Evolutionary conservation across 1,140 invertebrate genomes (phyloP).

Genomic region (Drosophila kurseongensis): DNA sequence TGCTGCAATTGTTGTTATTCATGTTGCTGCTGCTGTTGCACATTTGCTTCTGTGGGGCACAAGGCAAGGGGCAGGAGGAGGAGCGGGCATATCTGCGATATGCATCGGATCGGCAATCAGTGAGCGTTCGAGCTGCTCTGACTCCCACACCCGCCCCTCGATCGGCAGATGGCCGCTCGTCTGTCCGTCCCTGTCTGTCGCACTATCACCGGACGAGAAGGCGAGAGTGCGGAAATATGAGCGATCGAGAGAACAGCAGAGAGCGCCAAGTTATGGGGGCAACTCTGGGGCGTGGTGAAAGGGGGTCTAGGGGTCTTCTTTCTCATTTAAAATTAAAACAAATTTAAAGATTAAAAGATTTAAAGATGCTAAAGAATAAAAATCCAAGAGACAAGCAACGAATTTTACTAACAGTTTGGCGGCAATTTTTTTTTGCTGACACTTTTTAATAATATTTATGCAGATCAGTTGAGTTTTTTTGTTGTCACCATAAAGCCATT

Average conservation of each 20-base stretch:
- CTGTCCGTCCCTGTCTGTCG: constrained; percentile 29
- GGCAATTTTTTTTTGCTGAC: no score
- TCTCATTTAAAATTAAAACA: no score
- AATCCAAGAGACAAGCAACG: no score
- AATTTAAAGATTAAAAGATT: no score
- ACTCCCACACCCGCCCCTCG: constrained; percentile 11
- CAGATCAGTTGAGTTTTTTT: no score
- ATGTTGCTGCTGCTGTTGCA: constrained; percentile 18
- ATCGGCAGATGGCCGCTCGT: constrained; percentile 17
- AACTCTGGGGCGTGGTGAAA: not conserved
- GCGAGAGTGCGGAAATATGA: constrained; percentile 1
- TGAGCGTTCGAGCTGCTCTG: constrained; percentile 24
- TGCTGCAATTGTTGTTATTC: constrained; percentile 1
- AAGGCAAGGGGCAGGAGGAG: constrained; percentile 1
- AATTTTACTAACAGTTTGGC: no score
- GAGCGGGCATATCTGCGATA: constrained; percentile 19
- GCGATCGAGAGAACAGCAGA: constrained; percentile 8
- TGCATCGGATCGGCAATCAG: constrained; percentile 52
- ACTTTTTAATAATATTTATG: no score
- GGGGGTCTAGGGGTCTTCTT: not conserved
- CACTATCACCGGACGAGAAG: constrained; percentile 9
- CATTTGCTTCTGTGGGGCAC: constrained; percentile 10
- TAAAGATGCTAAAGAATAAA: no score
- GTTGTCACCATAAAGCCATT: no score
- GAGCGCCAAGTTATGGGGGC: constrained; percentile 28